A percentile compares a stretch with the other conserved stretches of the same genome.
Evolutionary conservation across 2,888 invertebrate genomes (phyloP).

Genomic region (Tenthredo mesomela): DNA sequence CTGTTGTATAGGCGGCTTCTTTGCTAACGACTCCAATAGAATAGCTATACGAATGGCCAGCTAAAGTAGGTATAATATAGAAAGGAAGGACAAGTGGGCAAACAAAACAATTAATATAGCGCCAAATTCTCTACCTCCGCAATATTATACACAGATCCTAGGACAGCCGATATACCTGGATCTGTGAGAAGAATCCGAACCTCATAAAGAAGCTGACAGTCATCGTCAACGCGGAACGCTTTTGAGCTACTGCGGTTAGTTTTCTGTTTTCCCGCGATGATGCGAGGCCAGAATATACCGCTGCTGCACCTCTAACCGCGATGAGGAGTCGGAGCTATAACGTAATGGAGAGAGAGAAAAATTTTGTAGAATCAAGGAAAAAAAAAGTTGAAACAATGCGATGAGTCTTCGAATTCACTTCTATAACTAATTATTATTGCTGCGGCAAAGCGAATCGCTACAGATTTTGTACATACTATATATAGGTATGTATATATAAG

Average conservation of each 20-base stretch:
- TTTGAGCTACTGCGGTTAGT: conserved; percentile 42
- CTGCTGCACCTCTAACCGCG: background rate
- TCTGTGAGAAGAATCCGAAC: background rate
- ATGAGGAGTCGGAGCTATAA: background rate
- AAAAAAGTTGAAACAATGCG: conserved; percentile 41
- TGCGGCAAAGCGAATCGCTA: conserved; percentile 22
- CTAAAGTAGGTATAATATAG: background rate
- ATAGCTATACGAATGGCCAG: conserved; percentile 7
- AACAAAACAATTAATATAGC: conserved; percentile 49
- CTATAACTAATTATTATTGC: conserved; percentile 8
- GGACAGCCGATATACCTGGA: background rate
- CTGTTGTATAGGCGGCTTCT: conserved; percentile 12
- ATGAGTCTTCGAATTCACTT: conserved; percentile 37
- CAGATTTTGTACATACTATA: background rate
- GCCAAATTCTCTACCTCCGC: conserved; percentile 10
- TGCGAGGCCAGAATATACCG: background rate
- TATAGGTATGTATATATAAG: background rate
- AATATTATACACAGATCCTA: background rate
- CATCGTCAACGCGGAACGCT: conserved; percentile 50
- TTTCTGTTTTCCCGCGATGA: conserved; percentile 6
- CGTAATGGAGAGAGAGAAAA: background rate
- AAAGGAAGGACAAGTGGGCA: conserved; percentile 33
- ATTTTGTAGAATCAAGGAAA: background rate
- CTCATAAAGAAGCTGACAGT: conserved; percentile 20
- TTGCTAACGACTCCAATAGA: conserved; percentile 26